A percentile compares a stretch with the other conserved stretches of the same genome.
phyloP scores from a whole-genome alignment of 2,888 invertebrate species.

The Beris chalybata region DNA sequence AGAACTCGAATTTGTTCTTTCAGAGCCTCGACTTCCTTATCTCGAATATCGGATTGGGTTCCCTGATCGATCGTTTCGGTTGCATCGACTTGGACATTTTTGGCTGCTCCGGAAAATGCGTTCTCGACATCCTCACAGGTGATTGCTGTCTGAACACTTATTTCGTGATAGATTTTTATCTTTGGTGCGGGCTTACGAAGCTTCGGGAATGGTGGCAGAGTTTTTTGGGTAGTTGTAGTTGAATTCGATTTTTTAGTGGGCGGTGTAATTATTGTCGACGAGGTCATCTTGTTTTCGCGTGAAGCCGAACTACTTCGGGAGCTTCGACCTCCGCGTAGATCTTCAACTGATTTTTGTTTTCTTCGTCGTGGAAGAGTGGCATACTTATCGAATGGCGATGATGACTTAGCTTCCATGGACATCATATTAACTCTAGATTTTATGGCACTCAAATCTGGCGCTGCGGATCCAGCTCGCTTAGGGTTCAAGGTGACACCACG shows the following conservation, averaged over 20 bases:
- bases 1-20: constrained; percentile 62
- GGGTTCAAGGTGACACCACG: constrained; percentile 36
- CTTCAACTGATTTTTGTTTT: constrained; percentile 66
- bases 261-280: constrained; percentile 49
- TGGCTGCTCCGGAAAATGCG: constrained; percentile 65
- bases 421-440: constrained; percentile 48
- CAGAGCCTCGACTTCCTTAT: constrained; percentile 65
- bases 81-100: constrained; percentile 48
- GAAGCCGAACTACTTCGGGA: constrained; percentile 59
- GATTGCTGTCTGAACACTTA: constrained; percentile 74
- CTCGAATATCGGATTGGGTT: constrained; percentile 68
- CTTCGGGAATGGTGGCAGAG: constrained; percentile 58
- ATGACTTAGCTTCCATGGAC: constrained; percentile 53
- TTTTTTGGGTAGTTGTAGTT: constrained; percentile 45
- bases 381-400: constrained; percentile 67
- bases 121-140: constrained; percentile 72
- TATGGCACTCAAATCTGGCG: constrained; percentile 49
- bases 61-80: constrained; percentile 61
- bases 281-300: constrained; percentile 57
- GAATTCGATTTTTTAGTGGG: constrained; percentile 46
- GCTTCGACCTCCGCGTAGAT: constrained; percentile 53
- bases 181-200: constrained; percentile 54
- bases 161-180: constrained; percentile 80
- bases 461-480: constrained; percentile 50
- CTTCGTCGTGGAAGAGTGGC: constrained; percentile 76